phyloP scores from a whole-genome alignment of 2,113 vertebrate genomes.

The Nycticorax nycticorax region DNA sequence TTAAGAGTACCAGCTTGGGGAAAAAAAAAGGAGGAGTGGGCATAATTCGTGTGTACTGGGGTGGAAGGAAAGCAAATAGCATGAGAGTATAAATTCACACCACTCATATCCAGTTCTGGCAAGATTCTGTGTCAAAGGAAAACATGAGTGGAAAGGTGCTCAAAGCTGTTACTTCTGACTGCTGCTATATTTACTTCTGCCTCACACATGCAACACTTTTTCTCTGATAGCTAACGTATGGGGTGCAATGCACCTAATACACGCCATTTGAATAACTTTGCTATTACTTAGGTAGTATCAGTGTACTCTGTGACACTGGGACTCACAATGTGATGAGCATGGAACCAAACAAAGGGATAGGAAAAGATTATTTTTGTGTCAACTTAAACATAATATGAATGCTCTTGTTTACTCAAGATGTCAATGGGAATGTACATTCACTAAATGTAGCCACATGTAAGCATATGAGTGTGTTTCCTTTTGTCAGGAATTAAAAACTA shows the following conservation, averaged over 20 bases:
- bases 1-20: neutral
- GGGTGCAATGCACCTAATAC: neutral
- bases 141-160: neutral
- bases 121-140: neutral
- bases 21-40: neutral
- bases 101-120: neutral
- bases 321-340: neutral
- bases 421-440: neutral
- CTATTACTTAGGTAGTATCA: neutral
- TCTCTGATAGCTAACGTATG: neutral
- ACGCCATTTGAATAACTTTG: neutral
- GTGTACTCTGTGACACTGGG: neutral
- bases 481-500: neutral
- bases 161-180: neutral
- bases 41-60: accelerated
- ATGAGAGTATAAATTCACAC: neutral
- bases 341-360: neutral
- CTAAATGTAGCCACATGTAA: neutral
- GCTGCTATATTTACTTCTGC: neutral
- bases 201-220: neutral
- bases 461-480: neutral
- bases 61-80: neutral
- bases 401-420: neutral
- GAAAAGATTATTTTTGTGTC: neutral
- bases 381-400: neutral